These are phyloP conservation scores for Acrobasis repandana DNA, from an alignment of 2,888 invertebrate genomes.

Conservation along the genomic window DNA sequence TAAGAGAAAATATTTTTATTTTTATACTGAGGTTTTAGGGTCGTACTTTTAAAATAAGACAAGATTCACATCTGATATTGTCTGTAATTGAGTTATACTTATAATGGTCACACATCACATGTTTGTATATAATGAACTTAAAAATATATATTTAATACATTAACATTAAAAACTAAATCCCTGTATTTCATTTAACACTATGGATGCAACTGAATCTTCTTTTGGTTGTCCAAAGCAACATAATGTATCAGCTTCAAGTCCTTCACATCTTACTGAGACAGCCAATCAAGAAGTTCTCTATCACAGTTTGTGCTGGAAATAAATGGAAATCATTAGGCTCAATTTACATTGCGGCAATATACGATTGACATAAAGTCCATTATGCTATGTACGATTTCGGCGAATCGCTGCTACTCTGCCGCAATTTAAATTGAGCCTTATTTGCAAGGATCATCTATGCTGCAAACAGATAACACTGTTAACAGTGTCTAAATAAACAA, in stretches of 20 bases:
- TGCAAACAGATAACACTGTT: slow-evolving; percentile 63
- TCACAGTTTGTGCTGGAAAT: slow-evolving; percentile 85
- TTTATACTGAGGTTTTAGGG: slow-evolving; percentile 23
- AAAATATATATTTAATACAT: slow-evolving; percentile 74
- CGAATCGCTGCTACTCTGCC: too few relatives aligned
- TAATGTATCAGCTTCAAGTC: slow-evolving; percentile 50
- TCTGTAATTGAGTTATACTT: slow-evolving; percentile 71
- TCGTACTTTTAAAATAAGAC: slow-evolving; percentile 36
- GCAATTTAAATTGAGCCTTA: too few relatives aligned
- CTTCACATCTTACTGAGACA: slow-evolving; percentile 78
- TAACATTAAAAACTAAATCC: slow-evolving; percentile 81
- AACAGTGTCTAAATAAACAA: neutral
- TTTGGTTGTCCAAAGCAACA: slow-evolving; percentile 67
- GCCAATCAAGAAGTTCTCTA: slow-evolving; percentile 88
- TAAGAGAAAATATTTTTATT: slow-evolving; percentile 21
- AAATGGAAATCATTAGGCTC: too few relatives aligned
- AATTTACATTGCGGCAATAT: too few relatives aligned
- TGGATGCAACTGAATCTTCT: slow-evolving; percentile 74
- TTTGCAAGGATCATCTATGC: too few relatives aligned
- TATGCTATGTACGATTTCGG: too few relatives aligned
- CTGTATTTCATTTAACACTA: slow-evolving; percentile 77
- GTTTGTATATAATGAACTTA: slow-evolving; percentile 75
- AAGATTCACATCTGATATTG: slow-evolving; percentile 58
- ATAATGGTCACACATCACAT: slow-evolving; percentile 62
- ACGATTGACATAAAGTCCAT: too few relatives aligned